Percentiles rank a stretch among this genome's conserved stretches.
phyloP scores from a whole-genome alignment of 2,113 vertebrate genomes.

The Thamnophis sirtalis region DNA sequence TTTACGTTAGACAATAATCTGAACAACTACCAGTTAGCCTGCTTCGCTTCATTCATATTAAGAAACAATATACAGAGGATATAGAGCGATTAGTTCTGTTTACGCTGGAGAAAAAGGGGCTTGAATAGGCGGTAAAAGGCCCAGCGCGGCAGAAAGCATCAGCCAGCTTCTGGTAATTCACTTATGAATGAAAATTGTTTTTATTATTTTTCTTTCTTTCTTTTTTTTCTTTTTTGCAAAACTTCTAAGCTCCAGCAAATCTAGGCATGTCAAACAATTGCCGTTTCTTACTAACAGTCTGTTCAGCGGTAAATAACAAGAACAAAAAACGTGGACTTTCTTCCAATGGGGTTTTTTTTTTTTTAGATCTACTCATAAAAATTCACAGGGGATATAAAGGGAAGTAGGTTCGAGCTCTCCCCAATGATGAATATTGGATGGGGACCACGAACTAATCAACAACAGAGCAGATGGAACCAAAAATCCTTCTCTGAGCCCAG shows the following conservation, averaged over 20 bases:
- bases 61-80: conserved; percentile 64
- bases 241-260: not conserved
- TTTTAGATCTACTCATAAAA: accelerated
- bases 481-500: not conserved
- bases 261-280: conserved; percentile 21
- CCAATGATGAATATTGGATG: too few relatives aligned
- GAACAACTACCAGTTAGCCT: conserved; percentile 47
- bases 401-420: not conserved
- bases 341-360: accelerated
- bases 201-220: not conserved
- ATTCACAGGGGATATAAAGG: conserved; percentile 5
- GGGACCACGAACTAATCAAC: conserved; percentile 29
- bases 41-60: conserved; percentile 55
- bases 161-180: conserved; percentile 28
- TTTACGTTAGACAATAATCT: conserved; percentile 46
- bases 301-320: conserved; percentile 8
- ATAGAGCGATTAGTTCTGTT: conserved; percentile 61
- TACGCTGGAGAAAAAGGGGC: conserved; percentile 29
- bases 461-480: not conserved
- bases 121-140: conserved; percentile 30
- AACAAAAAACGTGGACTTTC: not conserved
- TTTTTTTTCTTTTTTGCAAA: not conserved
- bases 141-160: conserved; percentile 6
- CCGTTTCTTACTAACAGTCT: not conserved
- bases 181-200: conserved; percentile 27